A percentile compares a stretch with the other conserved stretches of the same genome.
Conservation (phyloP, 2,797 vertebrate species). For the Epinephelus awoara region DNA sequence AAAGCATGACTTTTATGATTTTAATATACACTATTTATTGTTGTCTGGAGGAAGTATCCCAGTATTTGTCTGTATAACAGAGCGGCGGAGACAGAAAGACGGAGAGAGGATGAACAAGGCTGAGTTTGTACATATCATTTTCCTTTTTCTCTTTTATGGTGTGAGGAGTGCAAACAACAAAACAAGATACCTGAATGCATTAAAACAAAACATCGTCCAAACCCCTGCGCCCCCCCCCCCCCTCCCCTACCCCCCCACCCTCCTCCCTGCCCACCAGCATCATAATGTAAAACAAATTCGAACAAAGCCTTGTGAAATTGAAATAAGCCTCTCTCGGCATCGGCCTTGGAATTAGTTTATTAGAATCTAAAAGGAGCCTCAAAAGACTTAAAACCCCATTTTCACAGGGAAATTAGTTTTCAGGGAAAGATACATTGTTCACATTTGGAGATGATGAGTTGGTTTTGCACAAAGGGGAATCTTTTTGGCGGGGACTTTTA, state of each 20-base stretch:
- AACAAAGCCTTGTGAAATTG: constrained; percentile 82
- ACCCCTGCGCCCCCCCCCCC: not conserved
- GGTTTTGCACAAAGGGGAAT: constrained; percentile 68
- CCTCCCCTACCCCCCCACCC: not conserved
- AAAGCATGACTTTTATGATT: constrained; percentile 45
- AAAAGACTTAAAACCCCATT: constrained; percentile 82
- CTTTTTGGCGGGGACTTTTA: constrained; percentile 63
- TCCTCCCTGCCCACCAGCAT: constrained; percentile 54
- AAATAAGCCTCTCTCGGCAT: constrained; percentile 74
- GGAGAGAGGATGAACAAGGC: constrained; percentile 13
- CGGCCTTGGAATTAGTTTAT: constrained; percentile 81
- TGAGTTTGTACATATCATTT: constrained; percentile 25
- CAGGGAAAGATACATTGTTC: constrained; percentile 73
- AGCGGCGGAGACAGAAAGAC: constrained; percentile 31
- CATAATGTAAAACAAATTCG: constrained; percentile 83
- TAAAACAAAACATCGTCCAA: constrained; percentile 57
- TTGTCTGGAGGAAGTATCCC: constrained; percentile 15
- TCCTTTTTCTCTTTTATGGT: constrained; percentile 31
- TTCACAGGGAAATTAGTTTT: constrained; percentile 83
- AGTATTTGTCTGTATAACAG: constrained; percentile 33
- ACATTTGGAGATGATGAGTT: constrained; percentile 77
- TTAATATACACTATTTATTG: constrained; percentile 48
- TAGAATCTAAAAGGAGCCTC: constrained; percentile 81
- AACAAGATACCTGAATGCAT: constrained; percentile 68
- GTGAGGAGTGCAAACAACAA: constrained; percentile 54